Base-by-base conservation (phyloP, 2,888 invertebrate species). In the Pammene aurita region DNA sequence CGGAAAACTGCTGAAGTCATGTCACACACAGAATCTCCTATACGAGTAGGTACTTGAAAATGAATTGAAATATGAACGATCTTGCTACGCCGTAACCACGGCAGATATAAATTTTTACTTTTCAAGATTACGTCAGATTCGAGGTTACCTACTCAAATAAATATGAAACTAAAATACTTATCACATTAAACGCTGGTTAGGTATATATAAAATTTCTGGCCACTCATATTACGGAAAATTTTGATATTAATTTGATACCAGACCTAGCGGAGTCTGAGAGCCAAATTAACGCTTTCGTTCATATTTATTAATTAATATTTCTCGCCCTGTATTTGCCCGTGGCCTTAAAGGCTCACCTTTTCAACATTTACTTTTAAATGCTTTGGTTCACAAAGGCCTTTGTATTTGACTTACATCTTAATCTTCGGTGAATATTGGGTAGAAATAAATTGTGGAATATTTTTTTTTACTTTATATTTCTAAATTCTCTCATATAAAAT, bases 241-340 rank as follows among this genome's bases (percentile, higher is more conserved):
- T 10, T 11, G 18, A 38, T 9, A 14, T 38, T 46, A 38, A 48
- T 48, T 18, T n/a, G 65, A 57, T 41, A 50, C 48, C 16, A 18
- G 26, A 38, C 38, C 55, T 35, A 35, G 7, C 46, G 44, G 18
- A 56, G 56, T 18, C 13, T 50, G 57, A 65, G 56, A 38, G 26
- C 14, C 26, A 50, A 66, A 57, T 66, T 66, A 56, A 42, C n/a
- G 18, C n/a, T 57, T 38, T 14, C n/a, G 38, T 10, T 48, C 18
- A 50, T 57, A 65, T 65, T 65, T 41, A 48, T 50, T 56, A 48
- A 57, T 57, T 65, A 64, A 26, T 46, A 64, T 48, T 11, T 48
- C 18, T 57, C n/a, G 16, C 46, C n/a, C 16, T n/a, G 11, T 35
- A n/a, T 18, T 18, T 26, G 7, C 38, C 48, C 48, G 48, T 26